These are phyloP conservation scores for Tipula helvola DNA, from an alignment of 2,888 invertebrate genomes.

Conservation along the genomic window DNA sequence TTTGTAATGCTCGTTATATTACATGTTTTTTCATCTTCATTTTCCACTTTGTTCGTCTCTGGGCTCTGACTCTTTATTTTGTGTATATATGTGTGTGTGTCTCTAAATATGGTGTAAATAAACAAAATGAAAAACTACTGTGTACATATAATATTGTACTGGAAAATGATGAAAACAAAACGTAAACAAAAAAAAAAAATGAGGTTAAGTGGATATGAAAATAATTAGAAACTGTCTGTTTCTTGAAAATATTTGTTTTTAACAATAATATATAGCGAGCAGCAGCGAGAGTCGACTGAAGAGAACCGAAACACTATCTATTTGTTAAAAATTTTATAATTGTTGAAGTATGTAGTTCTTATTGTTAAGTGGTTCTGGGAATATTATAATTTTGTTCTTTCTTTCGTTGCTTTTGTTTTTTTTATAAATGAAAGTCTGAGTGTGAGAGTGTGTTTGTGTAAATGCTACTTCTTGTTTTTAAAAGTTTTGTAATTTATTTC, in stretches of 20 bases:
- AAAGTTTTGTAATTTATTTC: neutral
- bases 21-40: neutral
- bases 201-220: conserved; percentile 9
- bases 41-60: neutral
- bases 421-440: neutral
- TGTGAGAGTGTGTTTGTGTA: neutral
- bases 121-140: neutral
- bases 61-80: neutral
- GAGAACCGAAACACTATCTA: neutral
- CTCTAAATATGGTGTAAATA: neutral
- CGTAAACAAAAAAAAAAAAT: neutral
- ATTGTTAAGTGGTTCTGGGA: neutral
- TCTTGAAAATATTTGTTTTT: neutral
- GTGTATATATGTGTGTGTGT: neutral
- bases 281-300: neutral
- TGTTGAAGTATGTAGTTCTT: neutral
- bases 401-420: neutral
- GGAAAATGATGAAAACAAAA: neutral
- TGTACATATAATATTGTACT: neutral
- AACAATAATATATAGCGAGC: neutral
- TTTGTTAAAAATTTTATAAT: neutral
- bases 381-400: neutral
- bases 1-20: neutral
- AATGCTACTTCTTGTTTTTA: neutral
- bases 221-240: conserved; percentile 4